Evolutionary conservation across 2,113 vertebrate genomes (phyloP), one percentile per base, ranked within the genome.

Genomic region (Sminthopsis crassicaudata): DNA sequence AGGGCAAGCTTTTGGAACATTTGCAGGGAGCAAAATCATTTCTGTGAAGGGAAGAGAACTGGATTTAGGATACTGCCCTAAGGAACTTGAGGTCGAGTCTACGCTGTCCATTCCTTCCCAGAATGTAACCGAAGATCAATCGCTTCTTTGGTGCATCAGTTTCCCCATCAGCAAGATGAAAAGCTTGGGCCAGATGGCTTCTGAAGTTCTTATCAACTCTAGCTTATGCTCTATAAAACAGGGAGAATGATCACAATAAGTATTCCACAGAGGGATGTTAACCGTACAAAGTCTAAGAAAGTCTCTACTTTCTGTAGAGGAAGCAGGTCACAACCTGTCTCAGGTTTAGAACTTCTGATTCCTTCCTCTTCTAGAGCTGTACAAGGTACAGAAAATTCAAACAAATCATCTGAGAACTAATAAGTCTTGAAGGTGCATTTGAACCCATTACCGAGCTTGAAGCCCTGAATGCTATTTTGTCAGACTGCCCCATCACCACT

Each of bases 61-160:
- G 67, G 67, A 76, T 76, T 76, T 76, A 76, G 16, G 42, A 16
- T 42, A 7, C 48, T 48, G 6, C 48, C 48, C 48, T 16, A 76
- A n/a, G 42, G 67, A 76, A 84, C 19, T 22, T 23, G n/a, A n/a
- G n/a, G 22, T 84, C 7, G 7, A 42, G 19, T 2, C 67, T 7
- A 7, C 19, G 8, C 3, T 22, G 36, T 84, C 16, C 1, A 7
- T 8, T 42, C n/a, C 67, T 42, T 42, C 7, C 36, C 7, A 84
- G 19, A n/a, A 1, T 2, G 9, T 7, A 19, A 2, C 7, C 36
- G 8, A 8, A 2, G 19, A 6, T n/a, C 22, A 42, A 42, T 42
- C 16, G 23, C 16, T 84, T 42, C 36, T 42, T 22, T 42, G n/a
- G 19, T 9, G 10, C 22, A n/a, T 84, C n/a, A 22, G 36, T 84